Base-by-base conservation (phyloP, 2,888 invertebrate genomes). In the Diarsia dahlii region DNA sequence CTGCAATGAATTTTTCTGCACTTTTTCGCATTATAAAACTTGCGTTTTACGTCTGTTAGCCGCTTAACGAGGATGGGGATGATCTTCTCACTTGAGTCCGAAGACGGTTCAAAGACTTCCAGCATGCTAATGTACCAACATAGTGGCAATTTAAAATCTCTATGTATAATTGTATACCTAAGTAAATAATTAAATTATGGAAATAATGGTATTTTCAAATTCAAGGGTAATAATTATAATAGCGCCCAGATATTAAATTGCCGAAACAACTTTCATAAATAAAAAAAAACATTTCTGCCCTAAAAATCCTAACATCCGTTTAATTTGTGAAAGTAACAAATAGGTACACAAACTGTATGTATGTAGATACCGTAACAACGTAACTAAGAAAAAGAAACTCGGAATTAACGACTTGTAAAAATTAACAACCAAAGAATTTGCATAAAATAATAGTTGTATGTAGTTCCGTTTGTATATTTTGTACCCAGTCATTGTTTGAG, bases 391-490 rank as follows among this genome's bases (percentile, higher is more conserved):
- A 87, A 86, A 79, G 88, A 88, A 88, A 87, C 62, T 73, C 34
- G 0, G 23, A 81, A 65, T 81, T 82, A 80, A 88, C 81, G 81
- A 76, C 80, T 74, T 80, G 84, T 76, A 73, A 88, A 79, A 74
- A 81, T 78, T 68, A 58, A 70, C 56, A 65, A 68, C 45, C 52
- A 28, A 69, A 20, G 4, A 68, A 84, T 84, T 80, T 74, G 80
- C 81, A 79, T 79, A 63, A 63, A 81, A 80, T 80, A 12, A 74
- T 74, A 50, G 70, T 64, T 71, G 1, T 56, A 13, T 48, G 63
- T 79, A 50, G 28, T 70, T 84, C n/a, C 0, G n/a, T 71, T 64
- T 64, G 52, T 56, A 50, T 18, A 68, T 52, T 58, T 76, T 65
- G 13, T 48, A 58, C n/a, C 13, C 0, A n/a, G 23, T 69, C 54